phyloP scores from a whole-genome alignment of 2,797 vertebrate species.

The Poeciliopsis infans region DNA sequence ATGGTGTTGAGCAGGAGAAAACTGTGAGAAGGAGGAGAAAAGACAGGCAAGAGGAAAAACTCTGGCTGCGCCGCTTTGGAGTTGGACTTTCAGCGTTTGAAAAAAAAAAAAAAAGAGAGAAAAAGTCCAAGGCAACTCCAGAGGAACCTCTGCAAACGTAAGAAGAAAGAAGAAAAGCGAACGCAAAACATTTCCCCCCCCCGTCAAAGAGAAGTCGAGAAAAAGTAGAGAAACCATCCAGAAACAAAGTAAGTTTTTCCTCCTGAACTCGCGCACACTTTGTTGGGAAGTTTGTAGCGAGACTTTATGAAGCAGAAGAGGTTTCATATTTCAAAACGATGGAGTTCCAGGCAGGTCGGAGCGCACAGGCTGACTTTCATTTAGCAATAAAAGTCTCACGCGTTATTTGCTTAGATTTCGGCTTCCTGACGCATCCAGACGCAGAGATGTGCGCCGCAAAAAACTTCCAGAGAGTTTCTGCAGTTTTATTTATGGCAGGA shows the following conservation, averaged over 20 bases:
- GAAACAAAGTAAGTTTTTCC: slow-evolving; percentile 74
- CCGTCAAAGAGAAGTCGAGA: slow-evolving; percentile 46
- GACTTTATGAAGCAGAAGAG: slow-evolving; percentile 34
- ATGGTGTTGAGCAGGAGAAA: slow-evolving; percentile 52
- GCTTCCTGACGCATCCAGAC: background rate
- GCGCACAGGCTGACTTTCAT: background rate
- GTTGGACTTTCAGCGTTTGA: slow-evolving; percentile 75
- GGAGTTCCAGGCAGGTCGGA: slow-evolving; percentile 36
- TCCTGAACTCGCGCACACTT: slow-evolving; percentile 12
- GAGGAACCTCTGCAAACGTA: slow-evolving; percentile 74
- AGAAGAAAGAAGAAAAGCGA: slow-evolving; percentile 47
- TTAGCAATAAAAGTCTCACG: slow-evolving; percentile 7
- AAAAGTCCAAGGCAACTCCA: slow-evolving; percentile 69
- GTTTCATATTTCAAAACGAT: slow-evolving; percentile 59
- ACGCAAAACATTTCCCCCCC: background rate
- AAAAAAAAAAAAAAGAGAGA: slow-evolving; percentile 18
- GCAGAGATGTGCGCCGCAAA: background rate
- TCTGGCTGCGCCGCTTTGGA: slow-evolving; percentile 77
- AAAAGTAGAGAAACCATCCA: slow-evolving; percentile 41
- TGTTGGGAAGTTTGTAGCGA: slow-evolving; percentile 52
- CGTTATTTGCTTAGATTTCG: slow-evolving; percentile 1
- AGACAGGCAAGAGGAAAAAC: slow-evolving; percentile 67
- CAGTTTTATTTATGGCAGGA: background rate
- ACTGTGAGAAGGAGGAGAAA: slow-evolving; percentile 73
- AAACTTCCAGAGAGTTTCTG: slow-evolving; percentile 3